Base-by-base conservation (phyloP, 1,140 invertebrate species). In the Scaptomyza montana region DNA sequence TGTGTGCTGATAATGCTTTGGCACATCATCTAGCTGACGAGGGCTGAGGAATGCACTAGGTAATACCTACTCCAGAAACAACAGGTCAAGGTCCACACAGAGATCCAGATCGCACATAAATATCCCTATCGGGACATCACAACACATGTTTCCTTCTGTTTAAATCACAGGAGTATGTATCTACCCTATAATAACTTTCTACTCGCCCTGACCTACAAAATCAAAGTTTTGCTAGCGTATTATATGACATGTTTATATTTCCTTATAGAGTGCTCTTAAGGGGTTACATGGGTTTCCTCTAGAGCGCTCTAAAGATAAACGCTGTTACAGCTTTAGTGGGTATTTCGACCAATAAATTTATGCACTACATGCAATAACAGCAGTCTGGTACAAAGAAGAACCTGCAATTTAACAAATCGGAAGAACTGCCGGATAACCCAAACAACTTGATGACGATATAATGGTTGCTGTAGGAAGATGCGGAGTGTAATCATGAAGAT, bases 401-500 rank as follows among this genome's bases (percentile, higher is more conserved):
- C 80, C 63, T 93, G 7, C 45, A 82, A 7, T n/a, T 78, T 0
- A 94, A 94, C 69, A 90, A 89, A 2, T 80, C 84, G 10, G 25
- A 76, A 0, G 86, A 57, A 3, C 93, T 94, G 5, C 94, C 94
- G 3, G 86, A 90, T 9, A 95, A 95, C 77, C 92, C 94, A 46
- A 74, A 95, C 16, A 90, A 92, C 7, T 93, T 93, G 46, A 93
- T 96, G 8, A 93, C 92, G 95, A 96, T 84, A 81, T 77, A 2
- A 65, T 95, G 54, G 92, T 93, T 2, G 92, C 86, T 92, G 92
- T 93, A 33, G 2, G 89, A 93, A 0, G 78, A 93, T 55, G 53
- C 92, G 0, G 77, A 91, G 49, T 95, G 95, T 70, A 94, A 94
- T 72, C 95, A 95, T 73, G 69, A 94, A 2, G 95, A 95, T 67